Conservation (phyloP, 2,888 invertebrate genomes). For the Drosophila kuntzei region DNA sequence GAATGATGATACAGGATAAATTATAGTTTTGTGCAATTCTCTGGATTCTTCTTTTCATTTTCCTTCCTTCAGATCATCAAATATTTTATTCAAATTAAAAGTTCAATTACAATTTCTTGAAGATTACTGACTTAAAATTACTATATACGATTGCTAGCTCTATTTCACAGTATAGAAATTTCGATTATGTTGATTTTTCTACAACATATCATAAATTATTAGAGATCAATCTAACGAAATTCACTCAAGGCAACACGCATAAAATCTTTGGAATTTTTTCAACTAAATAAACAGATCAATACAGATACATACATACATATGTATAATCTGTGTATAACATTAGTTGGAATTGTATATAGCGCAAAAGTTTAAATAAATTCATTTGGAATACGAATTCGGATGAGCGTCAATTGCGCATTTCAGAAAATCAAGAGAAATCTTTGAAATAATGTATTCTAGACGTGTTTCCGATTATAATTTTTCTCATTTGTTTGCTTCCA, state of each 20-base stretch:
- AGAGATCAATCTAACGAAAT: neutral
- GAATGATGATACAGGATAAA: no score
- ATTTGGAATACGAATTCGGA: conserved; percentile 22
- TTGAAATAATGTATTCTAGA: conserved; percentile 57
- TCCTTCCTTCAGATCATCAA: no score
- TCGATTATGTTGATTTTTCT: neutral
- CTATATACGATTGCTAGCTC: no score
- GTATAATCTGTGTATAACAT: conserved; percentile 9
- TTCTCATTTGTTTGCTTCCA: conserved; percentile 10
- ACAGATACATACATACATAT: conserved; percentile 7
- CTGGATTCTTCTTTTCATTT: no score
- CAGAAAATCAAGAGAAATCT: conserved; percentile 40
- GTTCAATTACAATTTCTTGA: neutral
- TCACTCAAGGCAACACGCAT: conserved; percentile 39
- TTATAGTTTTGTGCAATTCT: no score
- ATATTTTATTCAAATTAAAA: no score
- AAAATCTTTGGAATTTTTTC: conserved; percentile 42
- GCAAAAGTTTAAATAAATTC: conserved; percentile 57
- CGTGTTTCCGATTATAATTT: conserved; percentile 54
- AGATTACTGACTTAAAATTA: neutral
- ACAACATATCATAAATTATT: conserved; percentile 3
- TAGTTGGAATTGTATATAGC: conserved; percentile 45
- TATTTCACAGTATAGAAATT: neutral
- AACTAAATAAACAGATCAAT: conserved; percentile 32
- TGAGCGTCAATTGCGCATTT: conserved; percentile 70